Conservation (phyloP, 1,140 invertebrate species). For the Caerostris extrusa region DNA sequence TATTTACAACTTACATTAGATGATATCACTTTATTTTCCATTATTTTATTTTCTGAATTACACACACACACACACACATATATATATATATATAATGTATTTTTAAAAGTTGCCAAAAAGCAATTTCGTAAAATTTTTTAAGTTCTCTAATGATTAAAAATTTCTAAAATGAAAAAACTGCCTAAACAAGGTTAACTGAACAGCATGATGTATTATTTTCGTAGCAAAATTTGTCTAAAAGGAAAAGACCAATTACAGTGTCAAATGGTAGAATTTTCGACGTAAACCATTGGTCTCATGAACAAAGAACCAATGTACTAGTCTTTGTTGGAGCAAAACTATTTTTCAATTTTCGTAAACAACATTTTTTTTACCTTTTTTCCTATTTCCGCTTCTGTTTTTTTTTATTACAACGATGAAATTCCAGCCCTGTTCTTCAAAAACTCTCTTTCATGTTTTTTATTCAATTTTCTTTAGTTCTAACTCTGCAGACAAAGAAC, state of each 20-base stretch:
- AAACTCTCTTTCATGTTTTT: conserved; percentile 31
- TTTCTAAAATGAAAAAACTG: no score
- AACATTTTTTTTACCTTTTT: conserved; percentile 42
- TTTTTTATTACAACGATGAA: not conserved
- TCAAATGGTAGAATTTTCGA: not conserved
- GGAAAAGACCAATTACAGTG: not conserved
- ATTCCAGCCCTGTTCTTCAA: conserved; percentile 43
- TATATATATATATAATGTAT: no score
- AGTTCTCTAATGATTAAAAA: no score
- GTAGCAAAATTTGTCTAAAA: not conserved
- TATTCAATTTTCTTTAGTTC: conserved; percentile 50
- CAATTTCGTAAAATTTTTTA: no score
- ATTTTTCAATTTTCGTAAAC: conserved; percentile 64
- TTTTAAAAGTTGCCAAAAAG: no score
- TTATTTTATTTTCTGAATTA: no score
- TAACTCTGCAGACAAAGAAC: conserved; percentile 40
- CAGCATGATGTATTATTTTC: not conserved
- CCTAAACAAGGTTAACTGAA: no score
- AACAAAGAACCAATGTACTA: not conserved
- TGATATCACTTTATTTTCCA: no score
- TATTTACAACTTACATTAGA: no score
- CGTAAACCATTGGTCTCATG: conserved; percentile 9
- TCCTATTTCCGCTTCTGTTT: not conserved
- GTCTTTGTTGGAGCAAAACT: conserved; percentile 16
- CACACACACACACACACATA: no score